phyloP scores from a whole-genome alignment of 2,113 vertebrate genomes.

The Amblyopsis rosae region DNA sequence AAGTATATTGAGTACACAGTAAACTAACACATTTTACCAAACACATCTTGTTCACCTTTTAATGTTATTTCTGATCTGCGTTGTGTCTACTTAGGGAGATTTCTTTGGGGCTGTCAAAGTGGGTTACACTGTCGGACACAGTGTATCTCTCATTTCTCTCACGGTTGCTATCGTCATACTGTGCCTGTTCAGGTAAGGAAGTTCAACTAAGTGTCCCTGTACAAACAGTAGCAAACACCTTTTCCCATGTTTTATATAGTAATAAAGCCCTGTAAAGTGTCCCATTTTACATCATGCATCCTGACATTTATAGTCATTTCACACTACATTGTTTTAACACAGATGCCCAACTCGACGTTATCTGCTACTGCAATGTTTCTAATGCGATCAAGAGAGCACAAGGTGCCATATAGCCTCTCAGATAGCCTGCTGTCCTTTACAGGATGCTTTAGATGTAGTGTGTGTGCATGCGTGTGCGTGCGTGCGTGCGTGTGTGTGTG shows the following conservation, averaged over 20 bases:
- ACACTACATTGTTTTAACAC: constrained; percentile 46
- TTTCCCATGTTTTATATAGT: constrained; percentile 26
- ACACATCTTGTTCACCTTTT: not conserved
- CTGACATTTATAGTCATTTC: constrained; percentile 45
- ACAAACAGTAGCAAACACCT: constrained; percentile 28
- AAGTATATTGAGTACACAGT: no score
- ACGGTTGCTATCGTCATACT: constrained; percentile 86
- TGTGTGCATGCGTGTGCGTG: not conserved
- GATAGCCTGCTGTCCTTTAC: constrained; percentile 22
- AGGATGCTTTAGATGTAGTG: constrained; percentile 14
- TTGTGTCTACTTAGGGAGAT: constrained; percentile 54
- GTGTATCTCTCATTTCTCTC: constrained; percentile 87
- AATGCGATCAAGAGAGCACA: not conserved
- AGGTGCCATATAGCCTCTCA: constrained; percentile 41
- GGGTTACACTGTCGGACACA: constrained; percentile 91
- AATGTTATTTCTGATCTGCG: not conserved
- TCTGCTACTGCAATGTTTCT: constrained; percentile 22
- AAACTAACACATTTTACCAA: no score
- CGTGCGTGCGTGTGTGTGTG: constrained; percentile 7
- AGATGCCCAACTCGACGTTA: constrained; percentile 17
- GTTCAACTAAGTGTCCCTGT: constrained; percentile 5
- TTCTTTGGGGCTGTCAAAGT: constrained; percentile 87
- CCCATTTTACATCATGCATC: constrained; percentile 12
- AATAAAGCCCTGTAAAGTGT: constrained; percentile 2
- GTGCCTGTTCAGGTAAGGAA: constrained; percentile 85